Percentiles rank a stretch among this genome's conserved stretches.
These are phyloP conservation scores for Delphinus delphis DNA, from an alignment of 2,113 vertebrate genomes.

Conservation along the genomic window DNA sequence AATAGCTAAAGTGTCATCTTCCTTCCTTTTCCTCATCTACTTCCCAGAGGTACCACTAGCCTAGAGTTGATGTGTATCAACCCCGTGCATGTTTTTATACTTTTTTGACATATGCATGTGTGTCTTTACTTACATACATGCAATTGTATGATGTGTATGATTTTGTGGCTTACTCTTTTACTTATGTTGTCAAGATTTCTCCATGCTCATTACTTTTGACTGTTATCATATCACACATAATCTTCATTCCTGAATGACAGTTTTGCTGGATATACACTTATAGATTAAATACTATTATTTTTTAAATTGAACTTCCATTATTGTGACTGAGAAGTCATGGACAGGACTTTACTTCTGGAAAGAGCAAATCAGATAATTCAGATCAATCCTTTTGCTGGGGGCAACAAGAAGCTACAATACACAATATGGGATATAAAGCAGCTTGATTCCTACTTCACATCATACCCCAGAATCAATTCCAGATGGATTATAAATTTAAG, in stretches of 20 bases:
- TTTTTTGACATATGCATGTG: background rate
- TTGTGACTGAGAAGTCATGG: background rate
- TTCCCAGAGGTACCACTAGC: background rate
- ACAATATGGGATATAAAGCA: background rate
- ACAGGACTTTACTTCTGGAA: background rate
- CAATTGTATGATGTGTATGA: background rate
- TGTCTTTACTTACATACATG: background rate
- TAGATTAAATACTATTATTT: background rate
- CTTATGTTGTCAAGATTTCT: background rate
- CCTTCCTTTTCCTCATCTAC: background rate
- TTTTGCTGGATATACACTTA: background rate
- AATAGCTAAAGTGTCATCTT: background rate
- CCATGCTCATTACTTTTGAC: background rate
- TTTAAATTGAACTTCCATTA: background rate
- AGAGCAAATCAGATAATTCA: background rate
- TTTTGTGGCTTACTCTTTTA: background rate
- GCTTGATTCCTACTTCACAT: background rate
- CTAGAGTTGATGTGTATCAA: background rate
- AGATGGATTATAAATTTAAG: background rate
- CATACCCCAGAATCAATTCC: background rate
- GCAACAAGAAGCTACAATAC: background rate
- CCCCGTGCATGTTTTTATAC: background rate
- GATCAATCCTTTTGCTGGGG: background rate
- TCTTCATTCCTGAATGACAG: background rate
- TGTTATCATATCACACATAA: background rate